Percentiles rank a stretch among this genome's conserved stretches.
phyloP scores from a whole-genome alignment of 37 sponge, comb jelly and placozoan species.

The Mnemiopsis leidyi region DNA sequence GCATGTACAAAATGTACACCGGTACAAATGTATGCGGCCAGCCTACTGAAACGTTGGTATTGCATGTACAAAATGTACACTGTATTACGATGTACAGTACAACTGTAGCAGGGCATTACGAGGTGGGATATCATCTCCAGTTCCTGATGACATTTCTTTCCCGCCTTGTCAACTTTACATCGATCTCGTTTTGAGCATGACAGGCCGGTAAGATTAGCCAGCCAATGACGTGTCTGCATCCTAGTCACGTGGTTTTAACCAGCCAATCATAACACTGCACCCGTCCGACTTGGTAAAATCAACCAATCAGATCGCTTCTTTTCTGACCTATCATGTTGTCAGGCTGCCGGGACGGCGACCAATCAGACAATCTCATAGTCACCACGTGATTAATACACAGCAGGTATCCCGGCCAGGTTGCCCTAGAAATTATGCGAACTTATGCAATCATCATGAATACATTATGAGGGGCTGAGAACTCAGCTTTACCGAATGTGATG shows the following conservation, averaged over 20 bases:
- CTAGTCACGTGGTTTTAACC: not conserved
- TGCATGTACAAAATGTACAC: too few relatives aligned
- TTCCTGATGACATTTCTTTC: not conserved
- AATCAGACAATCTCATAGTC: not conserved
- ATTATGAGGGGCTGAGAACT: not conserved
- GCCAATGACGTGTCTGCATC: not conserved
- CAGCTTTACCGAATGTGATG: not conserved
- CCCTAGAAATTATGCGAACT: not conserved
- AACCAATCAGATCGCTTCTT: not conserved
- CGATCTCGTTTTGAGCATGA: not conserved
- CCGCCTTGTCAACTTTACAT: not conserved
- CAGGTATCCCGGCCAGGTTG: not conserved
- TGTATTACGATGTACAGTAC: too few relatives aligned
- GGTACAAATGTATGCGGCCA: too few relatives aligned
- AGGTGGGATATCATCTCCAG: not conserved
- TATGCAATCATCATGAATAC: not conserved
- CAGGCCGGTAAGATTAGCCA: not conserved
- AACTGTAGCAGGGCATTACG: too few relatives aligned
- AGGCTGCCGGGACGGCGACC: not conserved
- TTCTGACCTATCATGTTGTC: too few relatives aligned
- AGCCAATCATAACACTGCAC: not conserved
- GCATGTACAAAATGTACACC: too few relatives aligned
- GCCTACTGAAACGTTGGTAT: too few relatives aligned
- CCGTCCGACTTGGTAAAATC: not conserved
- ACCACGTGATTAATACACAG: not conserved